Conservation (phyloP, 2,888 invertebrate species). For the Eristalinus sepulchralis region DNA sequence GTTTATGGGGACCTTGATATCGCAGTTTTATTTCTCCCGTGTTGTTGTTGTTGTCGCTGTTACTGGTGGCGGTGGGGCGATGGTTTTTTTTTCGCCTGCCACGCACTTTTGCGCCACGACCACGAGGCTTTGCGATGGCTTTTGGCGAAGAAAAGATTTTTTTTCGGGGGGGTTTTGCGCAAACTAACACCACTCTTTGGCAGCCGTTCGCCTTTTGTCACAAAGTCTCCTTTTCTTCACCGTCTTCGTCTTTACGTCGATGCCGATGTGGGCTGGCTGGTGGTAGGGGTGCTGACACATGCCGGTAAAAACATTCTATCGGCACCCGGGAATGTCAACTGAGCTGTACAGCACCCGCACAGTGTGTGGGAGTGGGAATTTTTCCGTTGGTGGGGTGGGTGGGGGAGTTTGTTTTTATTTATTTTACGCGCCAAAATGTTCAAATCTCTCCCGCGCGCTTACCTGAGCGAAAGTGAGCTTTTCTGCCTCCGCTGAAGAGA, state of each 20-base stretch:
- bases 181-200: neutral
- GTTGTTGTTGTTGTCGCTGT: too few species aligned
- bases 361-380: neutral
- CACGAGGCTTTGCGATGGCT: neutral
- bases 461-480: slow-evolving; percentile 4
- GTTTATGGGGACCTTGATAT: slow-evolving; percentile 2
- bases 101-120: slow-evolving; percentile 42
- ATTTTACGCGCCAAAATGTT: slow-evolving; percentile 65
- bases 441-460: neutral
- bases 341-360: neutral
- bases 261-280: too few species aligned
- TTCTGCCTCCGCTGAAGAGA: neutral
- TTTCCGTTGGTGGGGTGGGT: neutral
- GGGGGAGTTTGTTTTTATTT: slow-evolving; percentile 50
- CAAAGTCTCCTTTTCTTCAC: neutral
- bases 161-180: neutral
- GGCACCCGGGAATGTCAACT: neutral
- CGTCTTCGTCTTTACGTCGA: too few species aligned
- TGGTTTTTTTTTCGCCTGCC: slow-evolving; percentile 20
- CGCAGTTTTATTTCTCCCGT: neutral
- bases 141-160: neutral
- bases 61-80: too few species aligned
- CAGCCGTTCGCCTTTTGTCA: slow-evolving; percentile 44
- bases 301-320: slow-evolving; percentile 48
- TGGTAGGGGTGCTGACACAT: neutral